phyloP scores from a whole-genome alignment of 2,113 vertebrate genomes.

The Cisticola juncidis region DNA sequence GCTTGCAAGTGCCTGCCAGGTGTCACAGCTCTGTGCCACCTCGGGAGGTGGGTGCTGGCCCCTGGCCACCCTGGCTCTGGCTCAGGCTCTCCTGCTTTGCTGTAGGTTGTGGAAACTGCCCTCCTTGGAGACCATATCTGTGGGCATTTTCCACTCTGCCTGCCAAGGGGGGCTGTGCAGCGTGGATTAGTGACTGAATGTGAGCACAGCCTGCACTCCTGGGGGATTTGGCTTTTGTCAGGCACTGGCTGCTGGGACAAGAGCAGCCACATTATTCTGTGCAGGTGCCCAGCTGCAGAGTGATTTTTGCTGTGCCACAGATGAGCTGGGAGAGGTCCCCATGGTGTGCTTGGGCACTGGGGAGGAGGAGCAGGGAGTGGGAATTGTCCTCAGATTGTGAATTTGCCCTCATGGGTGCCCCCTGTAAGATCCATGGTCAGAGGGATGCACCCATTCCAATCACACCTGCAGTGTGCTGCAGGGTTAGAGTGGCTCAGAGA shows the following conservation, averaged over 20 bases:
- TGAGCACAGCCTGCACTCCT: neutral
- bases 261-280: neutral
- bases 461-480: neutral
- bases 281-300: neutral
- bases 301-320: neutral
- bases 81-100: slow-evolving; percentile 2
- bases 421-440: fast-evolving
- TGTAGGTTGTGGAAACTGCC: slow-evolving; percentile 35
- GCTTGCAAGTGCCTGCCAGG: neutral
- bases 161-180: slow-evolving; percentile 32
- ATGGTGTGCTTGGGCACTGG: fast-evolving
- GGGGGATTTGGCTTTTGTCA: neutral
- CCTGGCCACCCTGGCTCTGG: neutral
- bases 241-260: fast-evolving
- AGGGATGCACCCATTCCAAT: neutral
- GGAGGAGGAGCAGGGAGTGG: neutral
- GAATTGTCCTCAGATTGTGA: neutral
- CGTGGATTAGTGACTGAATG: neutral
- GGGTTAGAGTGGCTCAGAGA: neutral
- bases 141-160: slow-evolving; percentile 22
- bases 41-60: neutral
- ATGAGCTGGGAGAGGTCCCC: neutral
- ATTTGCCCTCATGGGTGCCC: neutral
- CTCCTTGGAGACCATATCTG: slow-evolving; percentile 47
- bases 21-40: neutral